Percentiles rank a stretch among this genome's conserved stretches.
Evolutionary conservation across 2,113 vertebrate species (phyloP).

Genomic region (Pyrgilauda ruficollis): DNA sequence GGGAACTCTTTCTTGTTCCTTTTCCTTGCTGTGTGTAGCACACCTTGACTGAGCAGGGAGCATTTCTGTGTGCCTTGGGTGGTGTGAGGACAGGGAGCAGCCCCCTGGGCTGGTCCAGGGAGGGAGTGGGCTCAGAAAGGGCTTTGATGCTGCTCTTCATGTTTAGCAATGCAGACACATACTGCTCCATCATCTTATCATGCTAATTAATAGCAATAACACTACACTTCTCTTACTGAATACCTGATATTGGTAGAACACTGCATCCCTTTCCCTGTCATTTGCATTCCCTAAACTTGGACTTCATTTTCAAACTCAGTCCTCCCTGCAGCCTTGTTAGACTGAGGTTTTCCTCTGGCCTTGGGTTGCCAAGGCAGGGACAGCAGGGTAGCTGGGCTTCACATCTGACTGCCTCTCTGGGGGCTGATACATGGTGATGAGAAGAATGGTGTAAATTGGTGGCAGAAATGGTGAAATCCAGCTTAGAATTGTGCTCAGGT

Average conservation of each 20-base stretch:
- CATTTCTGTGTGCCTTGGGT: fast-evolving
- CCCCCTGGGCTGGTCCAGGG: background rate
- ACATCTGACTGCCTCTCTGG: background rate
- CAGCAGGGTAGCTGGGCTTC: background rate
- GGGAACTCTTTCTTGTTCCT: background rate
- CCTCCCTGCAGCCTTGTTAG: background rate
- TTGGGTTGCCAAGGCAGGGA: background rate
- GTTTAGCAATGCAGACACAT: background rate
- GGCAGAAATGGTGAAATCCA: background rate
- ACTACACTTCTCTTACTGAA: background rate
- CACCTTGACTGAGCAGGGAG: background rate
- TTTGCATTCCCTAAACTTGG: background rate
- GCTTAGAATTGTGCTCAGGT: background rate
- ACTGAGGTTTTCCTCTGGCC: background rate
- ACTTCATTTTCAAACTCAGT: background rate
- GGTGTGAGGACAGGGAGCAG: fast-evolving
- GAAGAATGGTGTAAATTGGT: background rate
- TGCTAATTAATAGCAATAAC: background rate
- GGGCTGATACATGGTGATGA: background rate
- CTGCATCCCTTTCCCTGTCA: fast-evolving
- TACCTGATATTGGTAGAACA: background rate
- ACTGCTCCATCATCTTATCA: background rate
- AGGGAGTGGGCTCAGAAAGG: background rate
- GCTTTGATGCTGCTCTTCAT: background rate
- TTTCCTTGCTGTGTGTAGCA: background rate